A percentile compares a stretch with the other conserved stretches of the same genome.
Conservation (phyloP, 2,113 vertebrate genomes). For the Elaphurus davidianus region DNA sequence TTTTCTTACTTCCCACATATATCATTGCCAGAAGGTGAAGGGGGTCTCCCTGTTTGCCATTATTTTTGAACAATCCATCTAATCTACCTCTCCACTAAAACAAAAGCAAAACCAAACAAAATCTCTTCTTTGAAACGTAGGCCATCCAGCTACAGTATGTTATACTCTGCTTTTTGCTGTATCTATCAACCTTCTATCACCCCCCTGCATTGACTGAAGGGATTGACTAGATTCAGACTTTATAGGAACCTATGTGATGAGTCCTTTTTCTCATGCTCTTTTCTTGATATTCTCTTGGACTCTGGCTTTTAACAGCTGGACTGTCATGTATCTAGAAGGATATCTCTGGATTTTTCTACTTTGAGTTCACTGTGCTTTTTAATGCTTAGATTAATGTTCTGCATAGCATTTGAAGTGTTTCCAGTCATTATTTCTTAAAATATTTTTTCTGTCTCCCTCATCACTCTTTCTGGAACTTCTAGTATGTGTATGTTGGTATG, state of each 20-base stretch:
- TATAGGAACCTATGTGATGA: not conserved
- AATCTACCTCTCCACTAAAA: not conserved
- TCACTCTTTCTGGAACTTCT: not conserved
- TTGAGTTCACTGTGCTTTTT: not conserved
- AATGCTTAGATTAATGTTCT: not conserved
- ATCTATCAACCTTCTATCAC: not conserved
- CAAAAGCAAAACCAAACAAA: not conserved
- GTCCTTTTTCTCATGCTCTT: not conserved
- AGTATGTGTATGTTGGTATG: not conserved
- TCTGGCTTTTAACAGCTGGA: not conserved
- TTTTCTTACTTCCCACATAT: not conserved
- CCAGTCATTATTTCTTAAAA: not conserved
- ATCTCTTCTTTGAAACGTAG: not conserved
- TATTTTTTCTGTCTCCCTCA: not conserved
- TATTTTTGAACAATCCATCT: not conserved
- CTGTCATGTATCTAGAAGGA: not conserved
- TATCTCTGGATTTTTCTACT: not conserved
- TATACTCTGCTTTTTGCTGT: not conserved
- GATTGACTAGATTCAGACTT: not conserved
- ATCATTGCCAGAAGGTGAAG: not conserved
- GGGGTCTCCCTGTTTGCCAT: not conserved
- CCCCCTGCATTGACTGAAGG: not conserved
- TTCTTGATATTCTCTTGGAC: not conserved
- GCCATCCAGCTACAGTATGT: not conserved
- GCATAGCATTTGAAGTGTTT: not conserved